These are phyloP conservation scores for Phrynocephalus vlangalii DNA, from an alignment of 2,797 vertebrate species.

Conservation along the genomic window DNA sequence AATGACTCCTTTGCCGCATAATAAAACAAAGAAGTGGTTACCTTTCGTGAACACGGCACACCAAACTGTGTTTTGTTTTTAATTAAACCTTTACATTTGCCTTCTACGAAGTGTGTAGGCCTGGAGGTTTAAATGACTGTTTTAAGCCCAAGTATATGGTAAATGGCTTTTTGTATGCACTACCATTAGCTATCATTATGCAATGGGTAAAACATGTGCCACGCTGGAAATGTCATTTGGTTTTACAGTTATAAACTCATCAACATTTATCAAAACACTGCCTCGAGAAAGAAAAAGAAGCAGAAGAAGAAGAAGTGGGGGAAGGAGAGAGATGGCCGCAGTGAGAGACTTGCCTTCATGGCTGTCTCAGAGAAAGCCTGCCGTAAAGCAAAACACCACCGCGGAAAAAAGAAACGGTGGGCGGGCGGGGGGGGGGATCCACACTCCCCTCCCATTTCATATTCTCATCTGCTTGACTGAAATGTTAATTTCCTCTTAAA, in stretches of 20 bases:
- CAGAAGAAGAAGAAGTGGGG: neutral
- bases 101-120: slow-evolving; percentile 62
- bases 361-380: slow-evolving; percentile 63
- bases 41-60: slow-evolving; percentile 67
- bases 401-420: neutral
- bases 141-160: slow-evolving; percentile 76
- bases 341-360: slow-evolving; percentile 54
- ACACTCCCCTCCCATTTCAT: neutral
- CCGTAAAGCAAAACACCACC: slow-evolving; percentile 56
- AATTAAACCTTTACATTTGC: slow-evolving; percentile 75
- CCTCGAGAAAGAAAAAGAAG: slow-evolving; percentile 68
- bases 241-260: slow-evolving; percentile 82
- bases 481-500: slow-evolving; percentile 35
- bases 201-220: slow-evolving; percentile 74
- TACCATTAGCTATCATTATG: slow-evolving; percentile 81
- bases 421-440: neutral
- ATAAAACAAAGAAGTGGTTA: slow-evolving; percentile 59
- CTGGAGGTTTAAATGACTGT: slow-evolving; percentile 73
- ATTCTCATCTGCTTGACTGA: slow-evolving; percentile 48
- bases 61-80: slow-evolving; percentile 74
- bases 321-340: slow-evolving; percentile 59
- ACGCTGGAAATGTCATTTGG: slow-evolving; percentile 79
- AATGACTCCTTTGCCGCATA: slow-evolving; percentile 19
- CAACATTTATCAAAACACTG: slow-evolving; percentile 82
- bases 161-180: slow-evolving; percentile 75